These are phyloP conservation scores for Phyllopteryx taeniolatus DNA, from an alignment of 2,113 vertebrate genomes.

Conservation along the genomic window DNA sequence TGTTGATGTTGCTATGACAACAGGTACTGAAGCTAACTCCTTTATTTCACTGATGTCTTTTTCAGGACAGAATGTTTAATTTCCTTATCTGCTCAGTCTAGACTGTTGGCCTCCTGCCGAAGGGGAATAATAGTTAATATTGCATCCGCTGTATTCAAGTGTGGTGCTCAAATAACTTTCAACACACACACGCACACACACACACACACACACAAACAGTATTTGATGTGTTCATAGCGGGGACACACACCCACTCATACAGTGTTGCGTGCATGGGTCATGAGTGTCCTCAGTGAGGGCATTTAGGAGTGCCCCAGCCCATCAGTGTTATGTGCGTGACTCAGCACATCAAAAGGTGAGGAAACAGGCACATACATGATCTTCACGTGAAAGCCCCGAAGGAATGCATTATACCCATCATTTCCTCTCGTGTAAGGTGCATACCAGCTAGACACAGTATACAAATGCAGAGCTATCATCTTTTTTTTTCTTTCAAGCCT, in stretches of 20 bases:
- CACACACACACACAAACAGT: not conserved
- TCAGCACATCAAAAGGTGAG: constrained; percentile 45
- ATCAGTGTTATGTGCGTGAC: constrained; percentile 50
- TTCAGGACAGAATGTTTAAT: constrained; percentile 32
- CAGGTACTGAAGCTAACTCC: not conserved
- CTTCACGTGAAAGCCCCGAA: constrained; percentile 29
- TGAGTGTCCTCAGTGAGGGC: constrained; percentile 38
- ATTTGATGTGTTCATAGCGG: not conserved
- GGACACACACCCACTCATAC: not conserved
- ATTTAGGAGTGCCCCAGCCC: constrained; percentile 41
- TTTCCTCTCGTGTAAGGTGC: not conserved
- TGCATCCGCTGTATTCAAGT: not conserved
- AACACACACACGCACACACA: not conserved
- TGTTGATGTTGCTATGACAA: constrained; percentile 16
- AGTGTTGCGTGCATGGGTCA: constrained; percentile 34
- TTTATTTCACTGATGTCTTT: not conserved
- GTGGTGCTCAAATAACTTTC: not conserved
- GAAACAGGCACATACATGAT: constrained; percentile 43
- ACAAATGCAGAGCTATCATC: not conserved
- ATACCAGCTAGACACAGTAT: not conserved
- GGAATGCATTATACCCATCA: constrained; percentile 4
- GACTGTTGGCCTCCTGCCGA: not conserved
- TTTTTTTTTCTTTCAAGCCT: not conserved
- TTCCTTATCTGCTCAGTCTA: constrained; percentile 29
- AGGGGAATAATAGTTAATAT: constrained; percentile 13